Base-by-base conservation (phyloP, 2,888 invertebrate species). In the Globia sparganii region DNA sequence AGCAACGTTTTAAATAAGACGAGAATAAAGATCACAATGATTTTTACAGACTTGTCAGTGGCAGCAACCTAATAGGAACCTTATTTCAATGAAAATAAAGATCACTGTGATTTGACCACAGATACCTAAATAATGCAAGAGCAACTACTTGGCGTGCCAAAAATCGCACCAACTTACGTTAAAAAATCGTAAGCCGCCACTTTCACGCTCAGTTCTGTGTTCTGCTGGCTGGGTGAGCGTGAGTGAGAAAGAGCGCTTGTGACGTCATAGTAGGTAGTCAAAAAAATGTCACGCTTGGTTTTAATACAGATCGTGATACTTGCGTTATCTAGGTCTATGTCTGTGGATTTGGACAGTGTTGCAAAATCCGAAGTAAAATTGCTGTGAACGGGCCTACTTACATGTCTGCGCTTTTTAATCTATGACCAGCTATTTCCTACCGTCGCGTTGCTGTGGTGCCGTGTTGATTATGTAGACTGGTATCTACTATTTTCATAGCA, bases 401-500 rank as follows among this genome's bases (percentile, higher is more conserved):
- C n/a, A 37, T 5, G 8, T 21, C 46, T 75, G 11, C 21, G 40
- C 31, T 61, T 2, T 40, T 61, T 75, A 49, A 11, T 75, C 61
- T 62, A 31, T 53, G 49, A 1, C 31, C 40, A 49, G 28, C 25
- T 72, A 72, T 72, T 72, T 75, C 28, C 8, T 71, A n/a, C 28
- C n/a, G 49, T 40, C 25, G 21, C n/a, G 49, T 40, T 28, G 21
- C n/a, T 6, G 62, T 6, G 37, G 43, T 15, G 6, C 1, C 64
- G 28, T 40, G 58, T 66, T 76, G 46, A 59, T 59, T 37, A 75
- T 31, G 59, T 75, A 75, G 6, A 59, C 15, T 76, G 15, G 11
- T 28, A n/a, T n/a, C n/a, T n/a, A 74, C 75, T 72, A 75, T 75
- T 75, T 40, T 72, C 28, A 31, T 28, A 75, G 71, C 49, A 31